These are phyloP conservation scores for Cyclophora punctaria DNA, from an alignment of 2,888 invertebrate genomes.

Conservation along the genomic window DNA sequence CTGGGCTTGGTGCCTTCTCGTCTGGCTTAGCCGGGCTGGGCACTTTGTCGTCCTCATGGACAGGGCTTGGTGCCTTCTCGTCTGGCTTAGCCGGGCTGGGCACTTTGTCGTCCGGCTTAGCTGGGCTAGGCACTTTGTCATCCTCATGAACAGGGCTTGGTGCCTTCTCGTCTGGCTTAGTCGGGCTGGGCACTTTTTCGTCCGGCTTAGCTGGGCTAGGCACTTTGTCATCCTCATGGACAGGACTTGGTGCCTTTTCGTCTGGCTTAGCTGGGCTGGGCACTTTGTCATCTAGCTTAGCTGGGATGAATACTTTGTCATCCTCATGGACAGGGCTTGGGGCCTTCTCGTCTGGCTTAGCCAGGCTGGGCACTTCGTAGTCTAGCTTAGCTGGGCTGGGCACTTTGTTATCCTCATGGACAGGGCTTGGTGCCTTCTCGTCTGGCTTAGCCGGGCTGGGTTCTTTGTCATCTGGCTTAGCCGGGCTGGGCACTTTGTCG, in stretches of 20 bases:
- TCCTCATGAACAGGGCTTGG: too few species aligned
- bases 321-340: neutral
- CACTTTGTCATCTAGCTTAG: too few species aligned
- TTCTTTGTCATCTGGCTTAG: slow-evolving; percentile 2
- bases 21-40: slow-evolving; percentile 4
- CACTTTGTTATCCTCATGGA: slow-evolving; percentile 7
- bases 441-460: slow-evolving; percentile 4
- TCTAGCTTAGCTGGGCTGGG: slow-evolving; percentile 6
- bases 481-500: slow-evolving; percentile 2
- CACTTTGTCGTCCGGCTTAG: slow-evolving; percentile 4
- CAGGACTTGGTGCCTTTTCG: too few species aligned
- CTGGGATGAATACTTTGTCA: too few species aligned
- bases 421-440: slow-evolving; percentile 6
- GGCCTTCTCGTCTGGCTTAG: slow-evolving; percentile 2
- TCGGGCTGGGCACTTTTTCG: too few species aligned
- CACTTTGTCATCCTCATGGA: too few species aligned
- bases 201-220: too few species aligned
- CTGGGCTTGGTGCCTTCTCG: slow-evolving; percentile 3
- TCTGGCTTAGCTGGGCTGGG: too few species aligned
- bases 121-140: neutral
- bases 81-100: slow-evolving; percentile 11
- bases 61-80: slow-evolving; percentile 7
- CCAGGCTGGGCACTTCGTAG: slow-evolving; percentile 8
- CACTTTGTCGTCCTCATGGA: neutral
- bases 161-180: too few species aligned